Evolutionary conservation across 2,888 invertebrate genomes (phyloP), one percentile per base, ranked within the genome.

Genomic region (Drosophila leonis): DNA sequence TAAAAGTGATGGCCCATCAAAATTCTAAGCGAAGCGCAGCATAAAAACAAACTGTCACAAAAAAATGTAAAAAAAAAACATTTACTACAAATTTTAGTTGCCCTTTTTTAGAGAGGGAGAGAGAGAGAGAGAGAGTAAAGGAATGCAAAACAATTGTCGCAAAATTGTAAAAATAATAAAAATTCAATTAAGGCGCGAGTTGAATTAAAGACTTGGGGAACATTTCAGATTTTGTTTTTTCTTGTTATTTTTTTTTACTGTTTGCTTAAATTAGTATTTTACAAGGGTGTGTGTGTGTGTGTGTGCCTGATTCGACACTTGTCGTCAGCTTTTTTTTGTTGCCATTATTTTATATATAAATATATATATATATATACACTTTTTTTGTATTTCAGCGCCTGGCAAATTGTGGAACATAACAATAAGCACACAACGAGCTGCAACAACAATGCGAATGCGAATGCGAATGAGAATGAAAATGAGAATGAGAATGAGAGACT

Each of bases 351-450:
- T 37, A 37, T 39, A 31, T 62, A 24, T 24, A 24, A 24, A 24
- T 29, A 39, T 18, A 18, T 33, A 24, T 35, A 24, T 24, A 39
- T 9, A 27, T 15, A 13, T 33, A 33, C 3, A 1, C 0, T 2
- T 64, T 65, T 54, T 72, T 56, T 44, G 52, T 54, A 41, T 71
- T 64, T 60, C 44, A 61, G 24, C 60, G 75, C 60, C 51, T 54
- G 68, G 72, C 75, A 86, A 78, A 80, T 83, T 72, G 62, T 72
- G 61, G 66, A 69, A 67, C 75, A 80, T 81, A 80, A 81, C 83
- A 81, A 80, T 79, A 80, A 82, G 83, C 64, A 73, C 52, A 71
- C 46, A 80, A 80, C 71, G 75, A 75, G 62, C 72, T 64, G 68
- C 77, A 78, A 49, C 75, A 72, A 68, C 75, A 66, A 62, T 46